Conservation (phyloP, 2,888 invertebrate genomes). For the Dicycla oo region DNA sequence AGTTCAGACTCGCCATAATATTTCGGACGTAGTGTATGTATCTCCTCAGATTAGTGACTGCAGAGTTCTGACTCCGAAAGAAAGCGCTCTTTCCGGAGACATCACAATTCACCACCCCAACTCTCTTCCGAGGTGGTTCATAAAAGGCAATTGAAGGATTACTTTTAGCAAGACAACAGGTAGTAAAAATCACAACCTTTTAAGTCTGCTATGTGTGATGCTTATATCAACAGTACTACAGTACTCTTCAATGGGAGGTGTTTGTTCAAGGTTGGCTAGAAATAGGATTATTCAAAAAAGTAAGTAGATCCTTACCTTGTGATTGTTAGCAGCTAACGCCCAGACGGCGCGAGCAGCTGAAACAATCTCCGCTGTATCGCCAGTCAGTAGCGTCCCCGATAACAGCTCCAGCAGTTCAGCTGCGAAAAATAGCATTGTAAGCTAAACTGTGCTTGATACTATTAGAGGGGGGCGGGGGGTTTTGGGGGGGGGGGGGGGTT, state of each 20-base stretch:
- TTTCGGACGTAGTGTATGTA: too few species aligned
- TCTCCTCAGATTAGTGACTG: background rate
- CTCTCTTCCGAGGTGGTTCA: background rate
- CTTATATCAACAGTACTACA: too few species aligned
- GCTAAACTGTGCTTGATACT: background rate
- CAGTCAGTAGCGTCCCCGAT: conserved; percentile 79
- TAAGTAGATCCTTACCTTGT: conserved; percentile 87
- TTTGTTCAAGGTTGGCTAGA: background rate
- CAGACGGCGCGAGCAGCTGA: conserved; percentile 91
- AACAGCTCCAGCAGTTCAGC: conserved; percentile 83
- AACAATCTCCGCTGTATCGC: conserved; percentile 79
- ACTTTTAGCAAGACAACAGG: background rate
- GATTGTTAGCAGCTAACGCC: conserved; percentile 93
- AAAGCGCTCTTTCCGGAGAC: background rate
- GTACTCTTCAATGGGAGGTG: too few species aligned
- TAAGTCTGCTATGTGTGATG: background rate
- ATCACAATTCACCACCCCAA: background rate
- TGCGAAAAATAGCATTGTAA: conserved; percentile 56
- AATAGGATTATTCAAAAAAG: background rate
- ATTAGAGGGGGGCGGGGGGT: too few species aligned
- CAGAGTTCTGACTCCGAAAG: background rate
- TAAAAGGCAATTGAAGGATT: background rate
- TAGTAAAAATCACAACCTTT: background rate
- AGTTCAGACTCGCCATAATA: too few species aligned
- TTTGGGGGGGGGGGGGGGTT: too few species aligned